Percentiles rank a stretch among this genome's conserved stretches.
These are phyloP conservation scores for Machimus rusticus DNA, from an alignment of 2,888 invertebrate genomes.

Conservation along the genomic window DNA sequence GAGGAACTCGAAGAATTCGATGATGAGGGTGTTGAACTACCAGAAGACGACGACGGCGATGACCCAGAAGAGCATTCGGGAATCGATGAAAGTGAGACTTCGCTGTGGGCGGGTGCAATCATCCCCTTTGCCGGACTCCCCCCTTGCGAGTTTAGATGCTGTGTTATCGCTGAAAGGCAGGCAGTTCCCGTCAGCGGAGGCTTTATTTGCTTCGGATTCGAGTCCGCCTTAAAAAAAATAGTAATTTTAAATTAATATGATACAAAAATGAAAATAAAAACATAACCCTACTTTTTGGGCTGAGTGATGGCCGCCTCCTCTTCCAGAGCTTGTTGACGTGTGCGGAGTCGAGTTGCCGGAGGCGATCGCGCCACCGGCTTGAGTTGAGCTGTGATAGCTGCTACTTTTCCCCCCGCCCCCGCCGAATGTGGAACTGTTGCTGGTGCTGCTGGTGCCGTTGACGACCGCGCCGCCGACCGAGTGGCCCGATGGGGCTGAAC, in stretches of 20 bases:
- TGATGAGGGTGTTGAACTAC: too few relatives aligned
- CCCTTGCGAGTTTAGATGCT: conserved; percentile 11
- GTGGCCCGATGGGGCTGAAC: neutral
- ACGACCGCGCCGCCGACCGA: neutral
- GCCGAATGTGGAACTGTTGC: conserved; percentile 54
- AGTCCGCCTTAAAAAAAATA: conserved; percentile 2
- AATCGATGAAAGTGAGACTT: neutral
- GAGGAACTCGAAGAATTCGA: too few relatives aligned
- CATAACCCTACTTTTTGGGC: conserved; percentile 8
- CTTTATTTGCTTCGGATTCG: conserved; percentile 37
- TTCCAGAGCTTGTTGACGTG: neutral
- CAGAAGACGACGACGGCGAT: too few relatives aligned
- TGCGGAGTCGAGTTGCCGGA: neutral
- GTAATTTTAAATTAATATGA: neutral
- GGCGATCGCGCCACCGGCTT: neutral
- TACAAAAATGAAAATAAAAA: neutral
- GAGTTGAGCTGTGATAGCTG: conserved; percentile 47
- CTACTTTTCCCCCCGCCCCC: conserved; percentile 63
- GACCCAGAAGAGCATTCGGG: neutral
- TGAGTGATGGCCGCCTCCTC: neutral
- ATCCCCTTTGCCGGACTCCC: conserved; percentile 33
- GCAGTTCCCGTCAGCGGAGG: conserved; percentile 22
- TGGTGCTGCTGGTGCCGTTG: neutral
- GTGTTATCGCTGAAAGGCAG: conserved; percentile 7
- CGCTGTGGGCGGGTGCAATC: conserved; percentile 25